Conservation (phyloP, 2,797 vertebrate species). For the Serranus cabrilla region DNA sequence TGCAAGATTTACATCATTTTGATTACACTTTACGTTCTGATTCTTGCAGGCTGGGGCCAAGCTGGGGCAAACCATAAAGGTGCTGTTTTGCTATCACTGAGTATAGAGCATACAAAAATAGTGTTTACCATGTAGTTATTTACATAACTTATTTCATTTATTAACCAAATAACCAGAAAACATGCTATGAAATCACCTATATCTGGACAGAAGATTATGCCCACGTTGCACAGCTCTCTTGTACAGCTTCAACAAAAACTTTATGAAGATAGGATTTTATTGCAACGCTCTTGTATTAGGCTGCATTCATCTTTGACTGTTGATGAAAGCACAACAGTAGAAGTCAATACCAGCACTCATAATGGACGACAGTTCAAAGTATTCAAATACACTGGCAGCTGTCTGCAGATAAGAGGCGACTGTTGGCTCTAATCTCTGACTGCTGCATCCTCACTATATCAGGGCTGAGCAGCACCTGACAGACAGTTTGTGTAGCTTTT, state of each 20-base stretch:
- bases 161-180: too few species aligned
- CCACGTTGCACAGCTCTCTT: too few species aligned
- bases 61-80: too few species aligned
- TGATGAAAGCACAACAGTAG: background rate
- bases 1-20: too few species aligned
- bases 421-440: conserved; percentile 15
- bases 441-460: background rate
- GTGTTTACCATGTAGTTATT: too few species aligned
- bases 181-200: too few species aligned
- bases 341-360: background rate
- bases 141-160: too few species aligned
- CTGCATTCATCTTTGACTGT: background rate
- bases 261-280: background rate
- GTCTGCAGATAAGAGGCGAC: conserved; percentile 8
- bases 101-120: too few species aligned
- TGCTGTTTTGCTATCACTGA: too few species aligned
- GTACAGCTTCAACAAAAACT: background rate
- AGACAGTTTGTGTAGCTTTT: background rate
- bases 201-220: too few species aligned
- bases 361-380: background rate
- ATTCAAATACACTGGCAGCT: conserved; percentile 13
- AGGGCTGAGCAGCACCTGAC: background rate
- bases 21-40: too few species aligned
- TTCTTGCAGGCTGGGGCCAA: too few species aligned
- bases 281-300: background rate